Base-by-base conservation (phyloP, 2,113 vertebrate genomes). In the Muntiacus muntjak region DNA sequence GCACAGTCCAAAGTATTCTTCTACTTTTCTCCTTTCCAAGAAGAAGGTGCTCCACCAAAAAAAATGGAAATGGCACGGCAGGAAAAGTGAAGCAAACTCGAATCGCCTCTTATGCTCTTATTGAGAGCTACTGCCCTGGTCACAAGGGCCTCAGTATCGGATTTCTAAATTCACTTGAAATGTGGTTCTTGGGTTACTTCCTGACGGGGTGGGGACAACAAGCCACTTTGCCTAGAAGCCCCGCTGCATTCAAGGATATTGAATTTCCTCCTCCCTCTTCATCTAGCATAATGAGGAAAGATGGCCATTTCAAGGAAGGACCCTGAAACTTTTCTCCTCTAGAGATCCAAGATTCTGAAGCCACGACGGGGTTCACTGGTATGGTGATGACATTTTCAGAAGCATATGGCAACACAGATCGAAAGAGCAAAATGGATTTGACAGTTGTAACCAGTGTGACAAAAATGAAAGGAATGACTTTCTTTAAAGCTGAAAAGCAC, bases 131-230 rank as follows among this genome's bases (percentile, higher is more conserved):
- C 55, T 30, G 78, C 40, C n/a, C 79, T 62, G 55, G 74, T 40
- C n/a, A 14, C 81, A n/a, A 54, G 90, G n/a, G 8, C 74, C 14
- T 58, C 19, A 1, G 90, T 50, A 60, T 97, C 90, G 19, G 54
- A 85, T 97, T 92, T 92, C 98, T 84, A 83, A 97, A n/a, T 28
- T 45, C 85, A 62, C 17, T 33, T 90, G 94, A 95, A 92, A 93
- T 57, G 85, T 33, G 0, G 1, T 23, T 94, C 87, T 47, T 19
- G 9, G 76, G 82, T 96, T 90, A 78, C 87, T 96, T 90, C 67
- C 87, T 7, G 23, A 19, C 40, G 84, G 87, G 26, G 30, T 10
- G n/a, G 30, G 52, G 71, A 82, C 23, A 78, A 47, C 57, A 43
- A 36, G 71, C 58, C 4, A 47, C 54, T 82, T 5, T 90, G 94